These are phyloP conservation scores for Xanthia icteritia DNA, from an alignment of 2,888 invertebrate genomes.

Conservation along the genomic window DNA sequence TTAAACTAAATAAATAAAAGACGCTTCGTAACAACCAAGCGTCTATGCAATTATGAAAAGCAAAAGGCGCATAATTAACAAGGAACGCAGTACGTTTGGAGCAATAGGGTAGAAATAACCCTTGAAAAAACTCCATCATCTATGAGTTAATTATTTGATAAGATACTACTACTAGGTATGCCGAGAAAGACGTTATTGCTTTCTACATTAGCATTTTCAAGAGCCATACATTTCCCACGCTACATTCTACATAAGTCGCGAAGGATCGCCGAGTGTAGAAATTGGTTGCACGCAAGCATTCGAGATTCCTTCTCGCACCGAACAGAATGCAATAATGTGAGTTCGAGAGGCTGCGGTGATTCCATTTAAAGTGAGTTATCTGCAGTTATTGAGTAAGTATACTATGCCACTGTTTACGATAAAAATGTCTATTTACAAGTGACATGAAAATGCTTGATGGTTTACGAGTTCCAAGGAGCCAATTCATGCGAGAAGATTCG, in stretches of 20 bases:
- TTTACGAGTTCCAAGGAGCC: background rate
- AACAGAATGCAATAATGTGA: conserved; percentile 65
- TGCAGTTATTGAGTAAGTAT: conserved; percentile 23
- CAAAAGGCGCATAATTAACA: background rate
- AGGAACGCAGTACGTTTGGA: background rate
- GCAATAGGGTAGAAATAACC: background rate
- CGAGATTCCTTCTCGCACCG: conserved; percentile 49
- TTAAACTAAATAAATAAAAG: no score
- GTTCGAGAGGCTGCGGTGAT: conserved; percentile 42
- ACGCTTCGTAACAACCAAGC: no score
- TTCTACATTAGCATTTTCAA: conserved; percentile 32
- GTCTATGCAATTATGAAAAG: background rate
- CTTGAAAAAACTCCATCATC: background rate
- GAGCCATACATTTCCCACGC: conserved; percentile 4
- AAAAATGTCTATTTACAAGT: background rate
- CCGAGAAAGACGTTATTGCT: background rate
- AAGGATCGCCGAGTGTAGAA: conserved; percentile 49
- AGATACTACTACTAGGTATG: background rate
- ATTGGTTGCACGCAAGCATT: conserved; percentile 63
- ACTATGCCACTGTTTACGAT: background rate
- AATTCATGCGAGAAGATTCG: background rate
- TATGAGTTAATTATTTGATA: background rate
- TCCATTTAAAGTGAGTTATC: conserved; percentile 46
- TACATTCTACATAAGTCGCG: conserved; percentile 42
- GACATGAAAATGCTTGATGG: background rate